Evolutionary conservation across 2,113 vertebrate genomes (phyloP).

Genomic region (Dermatemys mawii): DNA sequence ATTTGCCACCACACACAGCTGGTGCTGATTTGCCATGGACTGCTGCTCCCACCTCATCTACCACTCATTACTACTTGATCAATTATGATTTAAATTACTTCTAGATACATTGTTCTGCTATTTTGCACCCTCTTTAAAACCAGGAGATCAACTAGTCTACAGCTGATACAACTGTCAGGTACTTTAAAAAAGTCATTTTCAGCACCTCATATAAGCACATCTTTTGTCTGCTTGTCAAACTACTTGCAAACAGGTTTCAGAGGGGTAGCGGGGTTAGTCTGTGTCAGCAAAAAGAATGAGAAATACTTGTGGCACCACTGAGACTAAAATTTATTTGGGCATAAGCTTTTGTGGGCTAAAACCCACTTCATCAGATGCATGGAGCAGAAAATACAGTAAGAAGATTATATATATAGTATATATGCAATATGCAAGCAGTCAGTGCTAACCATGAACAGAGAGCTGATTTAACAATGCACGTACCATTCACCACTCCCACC

Average conservation of each 20-base stretch:
- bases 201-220: not conserved
- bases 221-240: rapidly evolving
- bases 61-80: not conserved
- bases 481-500: constrained; percentile 94
- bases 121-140: not conserved
- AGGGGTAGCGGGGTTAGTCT: no score
- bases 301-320: no score
- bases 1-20: not conserved
- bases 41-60: not conserved
- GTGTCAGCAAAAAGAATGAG: no score
- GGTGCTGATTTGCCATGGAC: not conserved
- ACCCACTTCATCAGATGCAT: no score
- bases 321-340: no score
- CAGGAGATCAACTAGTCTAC: not conserved
- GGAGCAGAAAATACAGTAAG: no score
- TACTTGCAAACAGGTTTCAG: not conserved
- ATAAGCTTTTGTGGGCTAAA: no score
- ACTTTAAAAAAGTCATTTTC: not conserved
- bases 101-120: not conserved
- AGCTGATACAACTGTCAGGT: not conserved
- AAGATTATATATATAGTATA: no score
- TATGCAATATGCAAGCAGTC: no score
- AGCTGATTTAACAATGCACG: not conserved
- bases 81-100: not conserved
- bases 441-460: not conserved